Evolutionary conservation across 2,113 vertebrate genomes (phyloP).

Genomic region (Bos javanicus): DNA sequence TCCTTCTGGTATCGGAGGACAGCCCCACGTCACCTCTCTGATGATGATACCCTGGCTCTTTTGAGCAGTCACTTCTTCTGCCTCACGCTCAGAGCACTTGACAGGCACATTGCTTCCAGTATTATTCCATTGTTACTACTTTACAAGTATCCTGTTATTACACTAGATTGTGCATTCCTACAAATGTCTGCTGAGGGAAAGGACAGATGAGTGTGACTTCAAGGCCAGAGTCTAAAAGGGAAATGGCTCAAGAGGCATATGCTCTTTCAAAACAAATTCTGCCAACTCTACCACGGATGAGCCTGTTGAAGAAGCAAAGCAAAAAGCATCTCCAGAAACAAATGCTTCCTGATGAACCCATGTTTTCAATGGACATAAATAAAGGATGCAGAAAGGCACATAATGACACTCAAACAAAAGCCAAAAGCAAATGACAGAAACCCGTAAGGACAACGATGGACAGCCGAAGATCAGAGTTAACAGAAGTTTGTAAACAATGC

Average conservation of each 20-base stretch:
- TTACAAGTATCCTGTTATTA: background rate
- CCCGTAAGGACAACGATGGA: background rate
- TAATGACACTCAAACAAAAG: background rate
- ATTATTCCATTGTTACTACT: background rate
- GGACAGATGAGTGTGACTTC: background rate
- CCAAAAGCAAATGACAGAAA: background rate
- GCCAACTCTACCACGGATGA: background rate
- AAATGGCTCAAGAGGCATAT: background rate
- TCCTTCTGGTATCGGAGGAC: background rate
- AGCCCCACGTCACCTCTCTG: background rate
- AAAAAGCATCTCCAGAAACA: background rate
- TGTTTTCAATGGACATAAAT: background rate
- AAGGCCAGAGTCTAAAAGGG: background rate
- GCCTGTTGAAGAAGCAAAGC: background rate
- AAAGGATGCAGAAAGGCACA: background rate
- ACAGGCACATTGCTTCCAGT: background rate
- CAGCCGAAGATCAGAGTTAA: background rate
- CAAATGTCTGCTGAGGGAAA: background rate
- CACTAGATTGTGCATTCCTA: background rate
- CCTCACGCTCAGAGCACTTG: background rate
- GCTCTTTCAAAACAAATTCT: background rate
- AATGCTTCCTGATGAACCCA: background rate
- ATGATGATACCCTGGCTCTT: background rate
- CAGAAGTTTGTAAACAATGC: background rate
- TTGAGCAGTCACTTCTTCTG: background rate